These are phyloP conservation scores for Typhlichthys subterraneus DNA, from an alignment of 2,797 vertebrate species.

Conservation along the genomic window DNA sequence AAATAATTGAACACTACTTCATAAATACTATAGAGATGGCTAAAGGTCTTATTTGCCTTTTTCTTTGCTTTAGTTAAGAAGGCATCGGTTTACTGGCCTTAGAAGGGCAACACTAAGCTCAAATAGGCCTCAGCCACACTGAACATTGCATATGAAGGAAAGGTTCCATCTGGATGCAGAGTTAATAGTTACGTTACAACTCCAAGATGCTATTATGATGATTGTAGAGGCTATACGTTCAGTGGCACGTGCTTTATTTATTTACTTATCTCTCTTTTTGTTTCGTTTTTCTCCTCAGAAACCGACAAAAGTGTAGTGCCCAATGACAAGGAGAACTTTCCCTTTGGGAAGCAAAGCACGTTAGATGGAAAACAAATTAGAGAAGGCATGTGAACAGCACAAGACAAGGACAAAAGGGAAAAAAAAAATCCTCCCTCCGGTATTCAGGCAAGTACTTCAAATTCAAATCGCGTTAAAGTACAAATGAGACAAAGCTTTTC, in stretches of 20 bases:
- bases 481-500: slow-evolving; percentile 35
- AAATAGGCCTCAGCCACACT: slow-evolving; percentile 31
- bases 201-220: slow-evolving; percentile 17
- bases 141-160: slow-evolving; percentile 61
- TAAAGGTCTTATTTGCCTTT: slow-evolving; percentile 21
- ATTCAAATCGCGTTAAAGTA: slow-evolving; percentile 34
- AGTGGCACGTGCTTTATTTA: slow-evolving; percentile 15
- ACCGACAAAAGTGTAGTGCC: slow-evolving; percentile 28
- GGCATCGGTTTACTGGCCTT: slow-evolving; percentile 26
- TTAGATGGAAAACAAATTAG: slow-evolving; percentile 31
- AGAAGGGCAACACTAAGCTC: slow-evolving; percentile 34
- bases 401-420: slow-evolving; percentile 21
- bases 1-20: slow-evolving; percentile 51
- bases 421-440: slow-evolving; percentile 27
- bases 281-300: slow-evolving; percentile 12
- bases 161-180: slow-evolving; percentile 16
- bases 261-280: background rate
- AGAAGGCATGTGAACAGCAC: slow-evolving; percentile 27
- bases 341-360: slow-evolving; percentile 48
- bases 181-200: slow-evolving; percentile 38
- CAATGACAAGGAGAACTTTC: slow-evolving; percentile 46
- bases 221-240: slow-evolving; percentile 5
- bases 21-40: slow-evolving; percentile 56
- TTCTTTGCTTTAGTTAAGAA: slow-evolving; percentile 12
- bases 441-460: slow-evolving; percentile 32